Percentiles rank a stretch among this genome's conserved stretches.
phyloP scores from a whole-genome alignment of 2,113 vertebrate genomes.

The Lipophrys pholis region DNA sequence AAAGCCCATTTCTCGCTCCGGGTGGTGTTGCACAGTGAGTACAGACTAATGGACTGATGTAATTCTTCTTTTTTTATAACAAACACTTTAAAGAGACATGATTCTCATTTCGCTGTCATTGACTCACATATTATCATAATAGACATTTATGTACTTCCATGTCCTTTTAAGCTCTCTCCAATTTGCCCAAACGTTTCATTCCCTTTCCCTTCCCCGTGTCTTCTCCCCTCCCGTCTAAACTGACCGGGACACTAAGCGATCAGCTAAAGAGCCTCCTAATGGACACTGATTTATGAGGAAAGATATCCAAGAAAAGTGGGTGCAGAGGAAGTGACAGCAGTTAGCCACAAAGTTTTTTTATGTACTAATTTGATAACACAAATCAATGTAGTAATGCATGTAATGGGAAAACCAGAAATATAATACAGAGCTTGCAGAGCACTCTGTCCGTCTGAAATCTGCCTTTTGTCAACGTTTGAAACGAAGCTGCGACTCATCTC shows the following conservation, averaged over 20 bases:
- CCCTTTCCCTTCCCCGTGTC: neutral
- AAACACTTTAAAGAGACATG: neutral
- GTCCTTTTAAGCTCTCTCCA: neutral
- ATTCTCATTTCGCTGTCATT: neutral
- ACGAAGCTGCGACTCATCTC: neutral
- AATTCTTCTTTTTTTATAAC: neutral
- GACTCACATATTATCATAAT: neutral
- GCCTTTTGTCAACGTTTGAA: neutral
- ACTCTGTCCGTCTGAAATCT: conserved; percentile 7
- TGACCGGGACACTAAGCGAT: conserved; percentile 42
- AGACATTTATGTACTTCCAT: neutral
- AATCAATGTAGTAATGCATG: conserved; percentile 40
- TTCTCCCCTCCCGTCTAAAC: neutral
- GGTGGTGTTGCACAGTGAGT: neutral
- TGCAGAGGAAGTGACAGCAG: conserved; percentile 29
- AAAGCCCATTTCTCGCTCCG: conserved; percentile 57
- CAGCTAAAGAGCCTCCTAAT: conserved; percentile 56
- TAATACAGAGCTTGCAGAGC: conserved; percentile 4
- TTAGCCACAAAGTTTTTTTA: conserved; percentile 31
- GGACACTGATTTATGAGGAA: conserved; percentile 45
- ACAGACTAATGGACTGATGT: conserved; percentile 51
- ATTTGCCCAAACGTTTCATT: neutral
- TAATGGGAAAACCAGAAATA: conserved; percentile 46
- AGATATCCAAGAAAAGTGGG: conserved; percentile 8
- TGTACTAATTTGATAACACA: conserved; percentile 50